Base-by-base conservation (phyloP, 2,113 vertebrate genomes). In the Catharus bicknelli region DNA sequence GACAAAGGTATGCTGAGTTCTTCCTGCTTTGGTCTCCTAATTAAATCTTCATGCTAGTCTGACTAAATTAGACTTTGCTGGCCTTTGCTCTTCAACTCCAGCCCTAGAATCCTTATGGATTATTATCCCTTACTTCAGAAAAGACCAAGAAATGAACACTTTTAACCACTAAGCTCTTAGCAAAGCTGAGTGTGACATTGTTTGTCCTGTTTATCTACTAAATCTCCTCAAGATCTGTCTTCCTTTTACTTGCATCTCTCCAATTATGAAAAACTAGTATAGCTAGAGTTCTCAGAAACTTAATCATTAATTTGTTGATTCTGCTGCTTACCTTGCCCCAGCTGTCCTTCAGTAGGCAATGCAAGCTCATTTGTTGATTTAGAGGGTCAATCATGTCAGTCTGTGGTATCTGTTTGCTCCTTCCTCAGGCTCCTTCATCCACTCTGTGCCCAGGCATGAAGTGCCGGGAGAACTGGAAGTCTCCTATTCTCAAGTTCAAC, bases 361-460 rank as follows among this genome's bases (percentile, higher is more conserved):
- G 23, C 18, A 81, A 83, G 51, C 8, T 40, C 11, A 7, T 23
- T 75, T 94, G 25, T 83, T 11, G 10, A 27, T 72, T 32, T 23
- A 30, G 25, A 73, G 10, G 11, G 14, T 58, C 18, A 88, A 54
- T 40, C 2, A 27, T 2, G 4, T 76, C 32, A 66, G 10, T 27
- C 27, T 34, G 2, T 72, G 58, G 15, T 74, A 61, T 34, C 21
- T 12, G 3, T 75, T n/a, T 92, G 51, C 29, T 95, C 40, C 91
- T 86, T 94, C 76, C 16, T 20, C 86, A 98, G 98, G 97, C 63
- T 97, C 97, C 68, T 99, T 98, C 90, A 97, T 98, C 70, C 97
- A 98, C 67, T 97, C 98, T 4, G 97, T 98, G 69, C 98, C 98
- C 62, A 97, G 98, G 92, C 97, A 97, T 4, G 98, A 99, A 89